These are phyloP conservation scores for Araneus ventricosus DNA, from an alignment of 1,140 invertebrate species.

Conservation along the genomic window DNA sequence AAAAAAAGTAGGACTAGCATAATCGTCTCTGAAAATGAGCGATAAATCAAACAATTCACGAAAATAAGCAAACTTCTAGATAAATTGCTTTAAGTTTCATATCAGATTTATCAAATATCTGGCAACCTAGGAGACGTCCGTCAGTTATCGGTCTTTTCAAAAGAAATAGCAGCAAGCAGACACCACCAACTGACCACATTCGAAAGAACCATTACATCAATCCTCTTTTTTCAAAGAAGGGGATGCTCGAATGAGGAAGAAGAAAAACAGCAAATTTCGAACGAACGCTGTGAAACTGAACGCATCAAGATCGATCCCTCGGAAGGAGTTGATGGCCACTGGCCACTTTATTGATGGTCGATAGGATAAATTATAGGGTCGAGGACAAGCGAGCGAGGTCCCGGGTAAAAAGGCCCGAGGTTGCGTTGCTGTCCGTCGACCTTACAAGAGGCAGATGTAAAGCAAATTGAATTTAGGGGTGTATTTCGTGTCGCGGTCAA, in stretches of 20 bases:
- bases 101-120: not conserved
- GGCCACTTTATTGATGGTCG: constrained; percentile 42
- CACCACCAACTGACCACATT: not conserved
- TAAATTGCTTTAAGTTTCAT: no score
- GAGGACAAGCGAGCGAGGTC: constrained; percentile 1
- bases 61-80: no score
- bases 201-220: not conserved
- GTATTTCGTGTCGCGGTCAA: not conserved
- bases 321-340: not conserved
- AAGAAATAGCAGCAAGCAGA: not conserved
- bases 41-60: no score
- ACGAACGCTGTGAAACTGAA: not conserved
- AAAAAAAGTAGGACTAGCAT: no score
- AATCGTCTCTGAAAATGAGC: no score
- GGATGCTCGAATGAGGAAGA: not conserved
- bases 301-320: not conserved
- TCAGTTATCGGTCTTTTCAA: constrained; percentile 1
- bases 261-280: not conserved
- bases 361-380: constrained; percentile 61
- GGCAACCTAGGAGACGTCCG: not conserved
- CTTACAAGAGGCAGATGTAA: not conserved
- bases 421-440: not conserved
- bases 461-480: not conserved
- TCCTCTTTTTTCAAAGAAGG: not conserved
- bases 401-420: not conserved